Percentiles rank a stretch among this genome's conserved stretches.
phyloP scores from a whole-genome alignment of 2,113 vertebrate species.

The Haliaeetus leucogaster region DNA sequence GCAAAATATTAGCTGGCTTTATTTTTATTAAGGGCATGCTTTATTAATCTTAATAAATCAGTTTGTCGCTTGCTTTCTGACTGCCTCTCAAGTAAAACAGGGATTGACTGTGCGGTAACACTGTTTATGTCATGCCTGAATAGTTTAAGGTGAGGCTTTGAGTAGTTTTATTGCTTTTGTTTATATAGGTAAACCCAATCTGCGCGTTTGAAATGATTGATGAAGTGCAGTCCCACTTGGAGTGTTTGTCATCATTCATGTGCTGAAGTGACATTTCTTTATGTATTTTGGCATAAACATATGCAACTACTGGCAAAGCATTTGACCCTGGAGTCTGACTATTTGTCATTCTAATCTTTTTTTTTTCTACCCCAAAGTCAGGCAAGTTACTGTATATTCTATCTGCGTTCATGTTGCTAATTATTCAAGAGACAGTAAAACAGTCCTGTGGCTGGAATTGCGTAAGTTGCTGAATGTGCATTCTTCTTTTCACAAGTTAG shows the following conservation, averaged over 20 bases:
- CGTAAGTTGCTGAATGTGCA: conserved; percentile 67
- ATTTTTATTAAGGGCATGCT: conserved; percentile 66
- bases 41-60: conserved; percentile 80
- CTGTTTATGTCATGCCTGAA: conserved; percentile 75
- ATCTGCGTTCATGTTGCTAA: conserved; percentile 67
- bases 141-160: conserved; percentile 80
- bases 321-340: conserved; percentile 84
- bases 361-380: conserved; percentile 66
- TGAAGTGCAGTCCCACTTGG: conserved; percentile 79
- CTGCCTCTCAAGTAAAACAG: conserved; percentile 69
- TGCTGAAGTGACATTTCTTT: conserved; percentile 86
- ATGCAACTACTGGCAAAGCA: conserved; percentile 85
- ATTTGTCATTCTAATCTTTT: conserved; percentile 84
- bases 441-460: conserved; percentile 46
- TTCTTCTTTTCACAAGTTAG: conserved; percentile 63
- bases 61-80: conserved; percentile 58
- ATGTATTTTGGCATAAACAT: conserved; percentile 88
- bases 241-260: conserved; percentile 86
- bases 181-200: conserved; percentile 84
- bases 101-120: conserved; percentile 71
- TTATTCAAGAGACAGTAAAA: conserved; percentile 77
- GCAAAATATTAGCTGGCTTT: conserved; percentile 64
- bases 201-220: conserved; percentile 83
- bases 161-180: conserved; percentile 81
- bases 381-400: conserved; percentile 73